phyloP scores from a whole-genome alignment of 2,113 vertebrate species.

The Anhinga rufa region DNA sequence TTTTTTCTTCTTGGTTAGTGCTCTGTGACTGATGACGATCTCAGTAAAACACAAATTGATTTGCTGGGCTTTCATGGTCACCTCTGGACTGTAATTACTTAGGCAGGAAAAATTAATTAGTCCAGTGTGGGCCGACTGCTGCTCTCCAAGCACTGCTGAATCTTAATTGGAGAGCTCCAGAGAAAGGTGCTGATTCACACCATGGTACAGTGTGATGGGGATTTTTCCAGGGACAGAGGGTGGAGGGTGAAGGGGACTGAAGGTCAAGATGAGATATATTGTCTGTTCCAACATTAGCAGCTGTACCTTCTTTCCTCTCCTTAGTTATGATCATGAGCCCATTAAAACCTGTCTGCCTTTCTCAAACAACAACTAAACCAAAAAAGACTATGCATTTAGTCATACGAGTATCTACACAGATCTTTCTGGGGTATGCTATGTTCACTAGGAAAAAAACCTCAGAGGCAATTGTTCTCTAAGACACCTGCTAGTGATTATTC shows the following conservation, averaged over 20 bases:
- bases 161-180: slow-evolving; percentile 43
- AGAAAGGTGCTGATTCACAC: slow-evolving; percentile 53
- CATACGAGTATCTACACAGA: neutral
- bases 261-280: neutral
- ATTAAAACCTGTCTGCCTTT: neutral
- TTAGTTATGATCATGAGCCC: neutral
- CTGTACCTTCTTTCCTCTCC: neutral
- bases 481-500: neutral
- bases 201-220: neutral
- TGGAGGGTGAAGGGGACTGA: neutral
- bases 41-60: slow-evolving; percentile 68
- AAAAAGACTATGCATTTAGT: neutral
- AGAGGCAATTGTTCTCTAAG: neutral
- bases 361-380: neutral
- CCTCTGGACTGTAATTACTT: slow-evolving; percentile 69
- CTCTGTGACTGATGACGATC: slow-evolving; percentile 63
- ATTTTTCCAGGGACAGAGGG: neutral
- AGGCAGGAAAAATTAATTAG: slow-evolving; percentile 68
- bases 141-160: slow-evolving; percentile 10
- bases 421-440: neutral
- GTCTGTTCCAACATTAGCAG: neutral
- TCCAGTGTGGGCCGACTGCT: slow-evolving; percentile 34
- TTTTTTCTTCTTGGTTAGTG: slow-evolving; percentile 45
- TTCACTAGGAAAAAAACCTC: neutral
- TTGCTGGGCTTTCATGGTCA: slow-evolving; percentile 62